These are phyloP conservation scores for Leuciscus waleckii DNA, from an alignment of 2,797 vertebrate genomes.

Conservation along the genomic window DNA sequence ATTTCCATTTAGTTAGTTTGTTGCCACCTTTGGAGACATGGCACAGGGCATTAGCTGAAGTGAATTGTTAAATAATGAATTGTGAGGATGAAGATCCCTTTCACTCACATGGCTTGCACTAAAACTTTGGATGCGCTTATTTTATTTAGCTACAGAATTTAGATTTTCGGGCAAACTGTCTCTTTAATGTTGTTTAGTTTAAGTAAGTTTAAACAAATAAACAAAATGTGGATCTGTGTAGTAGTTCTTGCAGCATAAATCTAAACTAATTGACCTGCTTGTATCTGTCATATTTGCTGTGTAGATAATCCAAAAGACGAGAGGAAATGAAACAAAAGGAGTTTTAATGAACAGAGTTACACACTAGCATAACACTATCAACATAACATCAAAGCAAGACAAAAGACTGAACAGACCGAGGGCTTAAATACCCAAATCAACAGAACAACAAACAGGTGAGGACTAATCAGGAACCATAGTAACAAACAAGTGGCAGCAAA, in stretches of 20 bases:
- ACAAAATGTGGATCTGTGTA: not conserved
- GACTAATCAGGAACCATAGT: too few relatives aligned
- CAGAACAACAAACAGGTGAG: too few relatives aligned
- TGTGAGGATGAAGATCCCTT: not conserved
- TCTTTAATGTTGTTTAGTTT: not conserved
- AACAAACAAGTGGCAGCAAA: too few relatives aligned
- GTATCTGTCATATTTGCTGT: not conserved
- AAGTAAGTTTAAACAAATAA: not conserved
- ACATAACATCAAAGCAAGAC: too few relatives aligned
- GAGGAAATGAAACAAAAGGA: too few relatives aligned
- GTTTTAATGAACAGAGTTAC: too few relatives aligned
- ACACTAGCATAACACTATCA: too few relatives aligned
- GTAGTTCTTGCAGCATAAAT: not conserved
- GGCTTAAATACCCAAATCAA: too few relatives aligned
- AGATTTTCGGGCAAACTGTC: not conserved
- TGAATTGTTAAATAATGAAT: not conserved
- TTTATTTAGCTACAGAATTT: not conserved
- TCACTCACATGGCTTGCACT: not conserved
- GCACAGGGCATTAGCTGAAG: not conserved
- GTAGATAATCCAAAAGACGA: too few relatives aligned
- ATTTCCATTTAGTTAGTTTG: conserved; percentile 57
- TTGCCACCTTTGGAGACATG: conserved; percentile 41
- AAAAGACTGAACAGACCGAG: too few relatives aligned
- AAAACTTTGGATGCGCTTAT: not conserved
- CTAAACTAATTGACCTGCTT: not conserved